These are phyloP conservation scores for Percopsis transmontana DNA, from an alignment of 2,113 vertebrate species.

Conservation along the genomic window DNA sequence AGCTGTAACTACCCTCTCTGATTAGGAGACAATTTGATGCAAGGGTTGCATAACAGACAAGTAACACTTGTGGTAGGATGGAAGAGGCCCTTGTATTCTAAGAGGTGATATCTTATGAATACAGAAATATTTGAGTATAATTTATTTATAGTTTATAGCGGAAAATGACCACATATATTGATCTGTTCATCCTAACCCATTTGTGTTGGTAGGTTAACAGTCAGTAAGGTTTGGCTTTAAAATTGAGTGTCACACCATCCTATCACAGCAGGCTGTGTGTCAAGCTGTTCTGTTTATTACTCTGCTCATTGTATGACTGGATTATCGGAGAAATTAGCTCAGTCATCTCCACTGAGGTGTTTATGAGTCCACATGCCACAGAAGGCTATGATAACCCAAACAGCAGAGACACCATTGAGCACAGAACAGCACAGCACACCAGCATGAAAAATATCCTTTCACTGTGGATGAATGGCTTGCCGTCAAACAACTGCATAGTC, in stretches of 20 bases:
- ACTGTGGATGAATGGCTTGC: not conserved
- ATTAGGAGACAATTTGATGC: slow-evolving; percentile 56
- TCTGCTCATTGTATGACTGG: slow-evolving; percentile 36
- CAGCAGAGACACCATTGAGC: slow-evolving; percentile 9
- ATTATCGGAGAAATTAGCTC: slow-evolving; percentile 53
- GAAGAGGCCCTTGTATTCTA: slow-evolving; percentile 9
- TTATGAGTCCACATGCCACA: slow-evolving; percentile 52
- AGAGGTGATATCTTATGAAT: not conserved
- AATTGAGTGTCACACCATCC: slow-evolving; percentile 27
- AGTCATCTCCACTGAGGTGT: slow-evolving; percentile 57
- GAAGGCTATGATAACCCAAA: slow-evolving; percentile 20
- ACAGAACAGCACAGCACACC: not conserved
- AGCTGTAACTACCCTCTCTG: slow-evolving; percentile 37
- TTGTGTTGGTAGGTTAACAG: slow-evolving; percentile 37
- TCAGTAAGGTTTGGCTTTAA: slow-evolving; percentile 7
- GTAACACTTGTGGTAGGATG: slow-evolving; percentile 11
- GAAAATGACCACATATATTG: not conserved
- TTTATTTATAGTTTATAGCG: not conserved
- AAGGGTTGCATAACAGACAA: slow-evolving; percentile 35
- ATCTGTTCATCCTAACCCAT: slow-evolving; percentile 20
- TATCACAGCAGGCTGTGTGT: slow-evolving; percentile 47
- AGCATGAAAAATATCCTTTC: not conserved
- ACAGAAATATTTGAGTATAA: not conserved
- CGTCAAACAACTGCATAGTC: slow-evolving; percentile 16
- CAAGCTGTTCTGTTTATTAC: slow-evolving; percentile 69